Percentiles rank a stretch among this genome's conserved stretches.
Conservation (phyloP, 1,140 invertebrate genomes). For the Euwallacea similis region DNA sequence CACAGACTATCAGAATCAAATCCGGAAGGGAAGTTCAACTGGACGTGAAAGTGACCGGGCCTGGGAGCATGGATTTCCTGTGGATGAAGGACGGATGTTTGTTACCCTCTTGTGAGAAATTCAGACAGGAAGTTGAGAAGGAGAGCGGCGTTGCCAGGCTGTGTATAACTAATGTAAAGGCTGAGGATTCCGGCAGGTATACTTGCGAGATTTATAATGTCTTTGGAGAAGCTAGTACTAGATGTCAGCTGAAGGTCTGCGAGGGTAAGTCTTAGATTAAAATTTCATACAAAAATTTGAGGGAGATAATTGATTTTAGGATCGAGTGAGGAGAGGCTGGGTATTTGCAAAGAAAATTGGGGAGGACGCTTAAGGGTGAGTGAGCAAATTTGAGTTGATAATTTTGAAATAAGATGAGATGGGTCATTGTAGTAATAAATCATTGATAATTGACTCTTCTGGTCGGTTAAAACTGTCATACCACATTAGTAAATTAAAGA, state of each 20-base stretch:
- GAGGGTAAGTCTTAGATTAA: no score
- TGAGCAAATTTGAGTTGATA: no score
- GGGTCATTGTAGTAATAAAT: no score
- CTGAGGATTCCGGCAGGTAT: slow-evolving; percentile 73
- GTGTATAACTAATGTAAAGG: slow-evolving; percentile 65
- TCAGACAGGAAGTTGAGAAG: slow-evolving; percentile 63
- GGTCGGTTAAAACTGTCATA: no score
- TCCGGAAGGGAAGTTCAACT: slow-evolving; percentile 25
- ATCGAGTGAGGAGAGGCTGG: no score
- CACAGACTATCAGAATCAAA: not conserved
- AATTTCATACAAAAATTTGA: no score
- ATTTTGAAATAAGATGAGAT: no score
- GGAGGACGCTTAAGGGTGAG: no score
- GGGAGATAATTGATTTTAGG: no score
- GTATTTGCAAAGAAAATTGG: no score
- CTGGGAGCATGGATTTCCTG: slow-evolving; percentile 65
- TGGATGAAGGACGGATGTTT: slow-evolving; percentile 74
- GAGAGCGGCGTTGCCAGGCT: slow-evolving; percentile 65
- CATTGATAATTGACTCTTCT: no score
- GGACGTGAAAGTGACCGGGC: slow-evolving; percentile 51
- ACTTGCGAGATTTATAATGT: slow-evolving; percentile 66
- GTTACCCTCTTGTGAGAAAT: slow-evolving; percentile 64
- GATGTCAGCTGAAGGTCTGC: slow-evolving; percentile 52
- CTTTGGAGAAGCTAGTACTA: slow-evolving; percentile 61
- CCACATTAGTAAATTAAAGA: no score